These are phyloP conservation scores for Cladopsammia gracilis DNA, from an alignment of 64 coral and sea anemone species.

Conservation along the genomic window DNA sequence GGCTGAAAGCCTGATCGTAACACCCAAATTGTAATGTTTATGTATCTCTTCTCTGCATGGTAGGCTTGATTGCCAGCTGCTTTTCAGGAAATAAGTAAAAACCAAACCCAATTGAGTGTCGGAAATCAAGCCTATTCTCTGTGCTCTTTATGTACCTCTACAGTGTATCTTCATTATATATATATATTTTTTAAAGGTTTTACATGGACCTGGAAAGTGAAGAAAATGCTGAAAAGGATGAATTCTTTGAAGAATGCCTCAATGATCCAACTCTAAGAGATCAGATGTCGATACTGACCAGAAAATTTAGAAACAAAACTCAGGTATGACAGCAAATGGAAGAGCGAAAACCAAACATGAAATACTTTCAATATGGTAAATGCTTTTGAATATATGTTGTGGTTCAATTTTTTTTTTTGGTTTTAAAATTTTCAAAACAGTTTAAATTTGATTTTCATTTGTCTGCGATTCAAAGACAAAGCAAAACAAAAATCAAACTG, in stretches of 20 bases:
- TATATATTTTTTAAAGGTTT: conserved; percentile 52
- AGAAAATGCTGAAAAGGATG: conserved; percentile 84
- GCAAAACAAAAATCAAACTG: no score
- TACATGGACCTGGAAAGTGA: conserved; percentile 85
- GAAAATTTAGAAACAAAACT: conserved; percentile 82
- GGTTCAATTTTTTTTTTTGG: no score
- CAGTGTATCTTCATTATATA: background rate
- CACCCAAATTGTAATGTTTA: no score
- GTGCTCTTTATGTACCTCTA: background rate
- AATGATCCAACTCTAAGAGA: conserved; percentile 89
- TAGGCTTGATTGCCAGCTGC: no score
- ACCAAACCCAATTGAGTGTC: no score
- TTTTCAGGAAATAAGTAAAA: no score
- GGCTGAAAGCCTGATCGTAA: no score
- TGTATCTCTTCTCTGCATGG: no score
- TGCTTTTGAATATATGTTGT: no score
- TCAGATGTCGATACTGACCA: conserved; percentile 93
- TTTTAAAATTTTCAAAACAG: no score
- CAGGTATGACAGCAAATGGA: conserved; percentile 38
- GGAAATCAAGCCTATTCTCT: background rate
- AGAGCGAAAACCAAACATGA: background rate
- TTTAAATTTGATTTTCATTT: no score
- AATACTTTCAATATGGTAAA: background rate
- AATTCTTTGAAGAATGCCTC: conserved; percentile 89
- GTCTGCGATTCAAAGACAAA: no score